These are phyloP conservation scores for Philereme transversata DNA, from an alignment of 2,888 invertebrate genomes.

Conservation along the genomic window DNA sequence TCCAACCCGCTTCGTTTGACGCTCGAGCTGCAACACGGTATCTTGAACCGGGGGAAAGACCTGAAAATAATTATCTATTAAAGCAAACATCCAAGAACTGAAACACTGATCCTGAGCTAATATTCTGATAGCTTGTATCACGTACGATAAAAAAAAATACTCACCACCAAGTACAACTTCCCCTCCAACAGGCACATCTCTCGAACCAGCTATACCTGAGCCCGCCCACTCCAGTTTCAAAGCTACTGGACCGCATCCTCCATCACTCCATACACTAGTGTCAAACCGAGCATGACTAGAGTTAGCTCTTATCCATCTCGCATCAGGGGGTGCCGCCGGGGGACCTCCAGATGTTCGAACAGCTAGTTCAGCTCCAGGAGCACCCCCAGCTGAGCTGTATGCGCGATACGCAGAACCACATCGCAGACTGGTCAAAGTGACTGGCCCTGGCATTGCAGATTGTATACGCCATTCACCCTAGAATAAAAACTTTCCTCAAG, in stretches of 20 bases:
- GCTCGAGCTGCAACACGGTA: conserved; percentile 85
- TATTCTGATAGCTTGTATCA: background rate
- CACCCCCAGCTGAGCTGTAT: conserved; percentile 91
- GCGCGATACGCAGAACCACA: conserved; percentile 94
- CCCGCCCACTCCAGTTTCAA: conserved; percentile 89
- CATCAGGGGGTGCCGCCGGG: conserved; percentile 86
- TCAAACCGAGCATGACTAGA: conserved; percentile 91
- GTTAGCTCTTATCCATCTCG: conserved; percentile 90
- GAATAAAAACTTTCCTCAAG: background rate
- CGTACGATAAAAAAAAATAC: conserved; percentile 15
- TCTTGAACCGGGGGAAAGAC: conserved; percentile 82
- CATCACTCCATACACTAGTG: conserved; percentile 92
- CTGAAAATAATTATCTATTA: conserved; percentile 40
- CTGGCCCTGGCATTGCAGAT: conserved; percentile 68
- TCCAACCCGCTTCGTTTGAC: conserved; percentile 85
- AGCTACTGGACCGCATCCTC: conserved; percentile 92
- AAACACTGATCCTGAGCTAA: background rate
- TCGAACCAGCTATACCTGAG: conserved; percentile 75
- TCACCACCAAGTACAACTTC: conserved; percentile 76
- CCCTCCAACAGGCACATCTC: conserved; percentile 75
- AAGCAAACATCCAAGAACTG: background rate
- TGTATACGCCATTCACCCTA: conserved; percentile 87
- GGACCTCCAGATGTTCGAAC: conserved; percentile 92
- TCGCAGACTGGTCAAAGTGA: conserved; percentile 88
- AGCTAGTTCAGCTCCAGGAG: conserved; percentile 88